Base-by-base conservation (phyloP, 2,113 vertebrate species). In the Thunnus thynnus region DNA sequence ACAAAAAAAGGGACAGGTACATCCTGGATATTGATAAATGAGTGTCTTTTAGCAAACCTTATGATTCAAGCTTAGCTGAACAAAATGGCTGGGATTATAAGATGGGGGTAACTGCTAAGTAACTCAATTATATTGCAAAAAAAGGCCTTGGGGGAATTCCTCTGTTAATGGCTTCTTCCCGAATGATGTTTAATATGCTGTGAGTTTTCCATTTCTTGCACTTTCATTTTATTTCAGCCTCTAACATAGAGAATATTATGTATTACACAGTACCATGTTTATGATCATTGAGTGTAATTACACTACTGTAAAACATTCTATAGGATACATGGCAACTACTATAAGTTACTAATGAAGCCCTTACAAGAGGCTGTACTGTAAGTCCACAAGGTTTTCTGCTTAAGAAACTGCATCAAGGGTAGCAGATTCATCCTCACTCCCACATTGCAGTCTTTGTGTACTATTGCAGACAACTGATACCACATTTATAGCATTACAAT, bases 31-130 rank as follows among this genome's bases (percentile, higher is more conserved):
- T 63, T 86, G 70, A 88, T 77, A 82, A 87, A 82, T 86, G 57
- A 78, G 64, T 0, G 7, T 47, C 77, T 84, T 76, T 82, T 82
- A 82, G 71, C 52, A 74, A 90, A 78, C 85, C 64, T 83, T 70
- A 87, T 86, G 86, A 91, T 87, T 82, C 74, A 80, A 86, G 83
- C 71, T 89, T 66, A 85, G 77, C 86, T 73, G 79, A 74, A 85
- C 62, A 87, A 88, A 86, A 84, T 60, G 66, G 36, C 63, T 72
- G 47, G 54, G 64, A 63, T 88, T 85, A 80, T 75, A 62, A 86
- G 69, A 87, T 77, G 84, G 69, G 72, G 57, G 62, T 86, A 83
- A 83, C 76, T 56, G 75, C 87, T 85, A 86, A 90, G 75, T 84
- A 90, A 87, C 80, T 78, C 70, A 88, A 87, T 90, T 88, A 90